phyloP scores from a whole-genome alignment of 2,797 vertebrate genomes.

The Balearica regulorum region DNA sequence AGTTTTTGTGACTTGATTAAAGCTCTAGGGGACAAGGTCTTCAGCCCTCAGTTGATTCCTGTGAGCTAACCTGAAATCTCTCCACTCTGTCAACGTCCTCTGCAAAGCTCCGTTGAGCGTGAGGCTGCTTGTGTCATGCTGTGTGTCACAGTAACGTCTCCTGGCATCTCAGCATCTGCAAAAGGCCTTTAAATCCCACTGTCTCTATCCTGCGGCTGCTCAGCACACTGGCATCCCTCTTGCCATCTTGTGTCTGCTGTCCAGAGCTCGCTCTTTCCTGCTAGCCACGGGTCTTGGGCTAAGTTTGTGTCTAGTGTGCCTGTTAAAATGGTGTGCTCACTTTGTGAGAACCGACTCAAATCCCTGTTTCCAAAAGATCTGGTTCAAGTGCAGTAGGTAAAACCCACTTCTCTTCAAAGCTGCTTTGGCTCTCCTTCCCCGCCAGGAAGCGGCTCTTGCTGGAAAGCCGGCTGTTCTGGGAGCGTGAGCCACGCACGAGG shows the following conservation, averaged over 20 bases:
- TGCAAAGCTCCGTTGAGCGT: neutral
- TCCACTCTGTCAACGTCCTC: neutral
- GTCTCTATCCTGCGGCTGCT: neutral
- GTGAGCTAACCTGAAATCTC: neutral
- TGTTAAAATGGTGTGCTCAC: accelerated
- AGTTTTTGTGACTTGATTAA: neutral
- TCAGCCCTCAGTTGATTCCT: neutral
- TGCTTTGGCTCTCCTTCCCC: neutral
- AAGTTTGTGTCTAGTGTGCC: neutral
- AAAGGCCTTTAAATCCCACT: neutral
- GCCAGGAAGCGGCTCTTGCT: neutral
- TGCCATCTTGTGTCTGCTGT: neutral
- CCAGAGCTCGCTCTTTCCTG: neutral
- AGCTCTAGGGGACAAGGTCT: neutral
- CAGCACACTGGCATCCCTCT: neutral
- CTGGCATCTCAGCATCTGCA: neutral
- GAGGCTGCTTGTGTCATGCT: neutral
- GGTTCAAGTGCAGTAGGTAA: neutral
- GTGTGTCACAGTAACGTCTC: neutral
- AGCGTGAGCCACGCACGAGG: accelerated
- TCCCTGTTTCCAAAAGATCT: neutral
- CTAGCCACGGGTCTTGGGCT: neutral
- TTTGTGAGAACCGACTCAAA: neutral
- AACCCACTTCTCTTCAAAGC: neutral
- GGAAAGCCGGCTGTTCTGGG: neutral